These are phyloP conservation scores for Aphaenogaster floridana DNA, from an alignment of 1,140 invertebrate genomes.

Conservation along the genomic window DNA sequence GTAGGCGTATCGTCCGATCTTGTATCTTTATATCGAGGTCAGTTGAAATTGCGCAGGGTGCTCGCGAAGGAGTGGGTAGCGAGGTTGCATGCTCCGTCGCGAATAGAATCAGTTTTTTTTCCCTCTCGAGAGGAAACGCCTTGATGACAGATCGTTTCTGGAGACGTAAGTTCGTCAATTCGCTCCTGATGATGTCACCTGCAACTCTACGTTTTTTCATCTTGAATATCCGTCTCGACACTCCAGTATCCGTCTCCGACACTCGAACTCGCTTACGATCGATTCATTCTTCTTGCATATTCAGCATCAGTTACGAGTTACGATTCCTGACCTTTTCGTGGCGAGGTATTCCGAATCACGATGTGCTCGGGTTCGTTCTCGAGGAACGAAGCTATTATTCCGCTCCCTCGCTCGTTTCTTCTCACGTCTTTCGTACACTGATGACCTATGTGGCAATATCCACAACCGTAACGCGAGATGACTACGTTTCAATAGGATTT, in stretches of 20 bases:
- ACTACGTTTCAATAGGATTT: constrained; percentile 49
- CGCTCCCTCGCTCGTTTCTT: constrained; percentile 72
- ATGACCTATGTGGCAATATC: constrained; percentile 79
- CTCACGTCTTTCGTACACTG: constrained; percentile 75
- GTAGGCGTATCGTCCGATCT: neutral
- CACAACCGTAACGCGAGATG: constrained; percentile 47
- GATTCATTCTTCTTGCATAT: constrained; percentile 9
- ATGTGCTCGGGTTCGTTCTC: constrained; percentile 72
- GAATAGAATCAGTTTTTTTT: constrained; percentile 9
- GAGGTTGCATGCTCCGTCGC: neutral
- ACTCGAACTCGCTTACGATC: neutral
- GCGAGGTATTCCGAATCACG: constrained; percentile 69
- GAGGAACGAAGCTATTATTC: constrained; percentile 67
- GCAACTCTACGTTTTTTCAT: neutral
- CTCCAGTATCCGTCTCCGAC: no score
- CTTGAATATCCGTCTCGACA: neutral
- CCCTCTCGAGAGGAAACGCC: neutral
- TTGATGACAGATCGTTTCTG: neutral
- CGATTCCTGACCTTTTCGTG: constrained; percentile 75
- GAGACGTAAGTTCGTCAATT: neutral
- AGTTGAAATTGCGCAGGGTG: constrained; percentile 10
- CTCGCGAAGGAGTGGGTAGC: neutral
- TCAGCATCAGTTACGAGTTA: constrained; percentile 43
- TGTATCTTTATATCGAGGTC: constrained; percentile 29
- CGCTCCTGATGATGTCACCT: neutral